Conservation (phyloP, 2,888 invertebrate species). For the Ophioninae sp. region DNA sequence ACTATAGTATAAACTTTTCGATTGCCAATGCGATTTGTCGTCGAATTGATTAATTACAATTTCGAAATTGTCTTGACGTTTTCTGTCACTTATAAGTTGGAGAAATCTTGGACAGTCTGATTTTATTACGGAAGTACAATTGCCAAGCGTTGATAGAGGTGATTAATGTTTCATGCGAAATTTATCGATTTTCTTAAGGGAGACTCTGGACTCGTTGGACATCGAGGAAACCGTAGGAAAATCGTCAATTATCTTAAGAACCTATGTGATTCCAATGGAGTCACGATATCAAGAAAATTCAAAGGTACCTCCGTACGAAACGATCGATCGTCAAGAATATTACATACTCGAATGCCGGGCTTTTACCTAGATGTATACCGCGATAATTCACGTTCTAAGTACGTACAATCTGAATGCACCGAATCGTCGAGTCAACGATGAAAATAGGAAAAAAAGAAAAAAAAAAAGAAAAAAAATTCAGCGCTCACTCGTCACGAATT, state of each 20-base stretch:
- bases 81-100: not conserved
- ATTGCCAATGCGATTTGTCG: too few relatives aligned
- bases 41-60: too few relatives aligned
- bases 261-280: constrained; percentile 16
- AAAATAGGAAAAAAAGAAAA: constrained; percentile 7
- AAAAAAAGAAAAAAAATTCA: not conserved
- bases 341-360: not conserved
- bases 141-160: not conserved
- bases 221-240: constrained; percentile 38
- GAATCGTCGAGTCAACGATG: constrained; percentile 1
- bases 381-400: constrained; percentile 33
- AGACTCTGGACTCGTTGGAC: constrained; percentile 13
- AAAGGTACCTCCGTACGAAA: constrained; percentile 2
- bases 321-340: constrained; percentile 51
- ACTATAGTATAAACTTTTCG: too few relatives aligned
- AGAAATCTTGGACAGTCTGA: not conserved
- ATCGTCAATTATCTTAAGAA: constrained; percentile 3
- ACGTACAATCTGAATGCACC: constrained; percentile 17
- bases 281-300: constrained; percentile 38
- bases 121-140: not conserved
- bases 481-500: not conserved
- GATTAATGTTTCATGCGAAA: not conserved
- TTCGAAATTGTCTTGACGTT: not conserved
- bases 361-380: not conserved
- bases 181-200: constrained; percentile 23